These are phyloP conservation scores for Neoseiulus cucumeris DNA, from an alignment of 1,140 invertebrate species.

Conservation along the genomic window DNA sequence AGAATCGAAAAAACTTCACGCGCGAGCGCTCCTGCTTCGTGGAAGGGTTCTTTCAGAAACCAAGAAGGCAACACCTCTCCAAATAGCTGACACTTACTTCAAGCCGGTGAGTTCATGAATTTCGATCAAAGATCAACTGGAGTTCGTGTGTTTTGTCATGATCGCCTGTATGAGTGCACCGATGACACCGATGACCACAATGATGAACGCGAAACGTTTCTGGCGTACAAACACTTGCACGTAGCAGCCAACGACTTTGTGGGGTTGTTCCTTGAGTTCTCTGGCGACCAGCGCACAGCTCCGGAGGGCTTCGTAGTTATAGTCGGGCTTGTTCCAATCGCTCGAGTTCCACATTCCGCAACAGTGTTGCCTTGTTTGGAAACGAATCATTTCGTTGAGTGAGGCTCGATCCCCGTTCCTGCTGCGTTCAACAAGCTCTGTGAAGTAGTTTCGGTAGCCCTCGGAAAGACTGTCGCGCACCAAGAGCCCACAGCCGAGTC, in stretches of 20 bases:
- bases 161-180: neutral
- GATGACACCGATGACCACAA: neutral
- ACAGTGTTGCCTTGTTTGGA: neutral
- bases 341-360: slow-evolving; percentile 4
- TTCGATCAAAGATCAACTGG: neutral
- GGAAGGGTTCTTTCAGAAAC: neutral
- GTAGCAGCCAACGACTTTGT: neutral
- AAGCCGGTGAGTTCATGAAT: neutral
- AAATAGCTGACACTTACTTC: slow-evolving; percentile 5
- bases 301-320: neutral
- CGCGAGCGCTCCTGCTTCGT: neutral
- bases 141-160: neutral
- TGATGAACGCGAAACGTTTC: neutral
- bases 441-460: neutral
- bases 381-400: slow-evolving; percentile 1
- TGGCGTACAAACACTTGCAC: neutral
- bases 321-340: neutral
- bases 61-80: neutral
- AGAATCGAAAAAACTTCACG: neutral
- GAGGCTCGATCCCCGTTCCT: neutral
- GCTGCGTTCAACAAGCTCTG: neutral
- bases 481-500: neutral
- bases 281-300: neutral
- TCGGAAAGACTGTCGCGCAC: neutral
- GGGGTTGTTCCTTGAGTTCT: neutral